Evolutionary conservation across 2,888 invertebrate genomes (phyloP).

Genomic region (Dilophus febrilis): DNA sequence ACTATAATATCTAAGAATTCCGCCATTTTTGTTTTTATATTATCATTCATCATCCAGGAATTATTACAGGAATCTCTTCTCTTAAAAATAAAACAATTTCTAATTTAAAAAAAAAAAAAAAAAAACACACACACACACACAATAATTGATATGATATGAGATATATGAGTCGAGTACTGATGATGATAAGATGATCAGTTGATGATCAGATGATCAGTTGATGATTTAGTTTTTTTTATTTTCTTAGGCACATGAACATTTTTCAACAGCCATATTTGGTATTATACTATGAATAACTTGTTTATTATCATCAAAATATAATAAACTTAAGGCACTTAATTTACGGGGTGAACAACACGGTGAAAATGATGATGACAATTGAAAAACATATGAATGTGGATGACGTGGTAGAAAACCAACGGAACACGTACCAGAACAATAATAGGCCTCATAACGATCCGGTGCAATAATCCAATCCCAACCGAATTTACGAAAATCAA

Average conservation of each 20-base stretch:
- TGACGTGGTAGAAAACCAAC: conserved; percentile 73
- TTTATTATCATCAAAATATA: conserved; percentile 78
- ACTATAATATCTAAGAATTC: too few relatives aligned
- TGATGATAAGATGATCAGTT: too few relatives aligned
- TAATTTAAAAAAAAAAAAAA: too few relatives aligned
- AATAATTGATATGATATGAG: too few relatives aligned
- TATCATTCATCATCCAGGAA: too few relatives aligned
- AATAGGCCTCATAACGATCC: conserved; percentile 84
- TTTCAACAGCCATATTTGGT: conserved; percentile 87
- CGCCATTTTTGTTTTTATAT: too few relatives aligned
- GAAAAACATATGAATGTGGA: conserved; percentile 75
- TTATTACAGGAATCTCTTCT: too few relatives aligned
- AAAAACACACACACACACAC: too few relatives aligned
- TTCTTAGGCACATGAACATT: conserved; percentile 87
- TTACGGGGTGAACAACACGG: conserved; percentile 87
- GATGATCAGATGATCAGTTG: too few relatives aligned
- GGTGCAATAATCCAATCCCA: conserved; percentile 98
- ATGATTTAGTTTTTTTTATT: too few relatives aligned
- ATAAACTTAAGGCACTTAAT: conserved; percentile 74
- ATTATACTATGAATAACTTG: conserved; percentile 76
- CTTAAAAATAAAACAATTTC: too few relatives aligned
- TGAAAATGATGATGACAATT: conserved; percentile 64
- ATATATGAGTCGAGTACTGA: too few relatives aligned
- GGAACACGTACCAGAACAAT: conserved; percentile 90
- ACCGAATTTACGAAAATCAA: conserved; percentile 75